Evolutionary conservation across 2,888 invertebrate genomes (phyloP), one percentile per base, ranked within the genome.

Genomic region (Gortyna flavago): DNA sequence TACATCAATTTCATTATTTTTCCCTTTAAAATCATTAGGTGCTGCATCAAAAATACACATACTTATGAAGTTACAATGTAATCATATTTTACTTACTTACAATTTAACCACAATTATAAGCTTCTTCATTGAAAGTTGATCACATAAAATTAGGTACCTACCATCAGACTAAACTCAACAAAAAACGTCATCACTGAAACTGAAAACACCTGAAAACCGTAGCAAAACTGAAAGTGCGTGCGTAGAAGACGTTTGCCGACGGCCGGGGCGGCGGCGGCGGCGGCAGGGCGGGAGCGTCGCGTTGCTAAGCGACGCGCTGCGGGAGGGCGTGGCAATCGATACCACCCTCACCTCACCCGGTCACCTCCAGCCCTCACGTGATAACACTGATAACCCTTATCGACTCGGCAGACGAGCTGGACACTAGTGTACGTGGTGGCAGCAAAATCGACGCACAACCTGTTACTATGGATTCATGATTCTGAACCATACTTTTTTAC

Each of bases 271-370:
- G 48, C 74, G 48, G 68, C 74, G 44, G 68, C 90, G 89, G 87
- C 85, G 83, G 85, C 83, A 86, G 85, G 89, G 89, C 85, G 88
- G 93, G 91, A 80, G 87, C 90, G 90, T 90, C 87, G 89, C 89
- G 95, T 96, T 95, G 96, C 97, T 91, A 92, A 92, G 97, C 97
- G 94, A 97, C 97, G 96, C 97, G 95, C 97, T 94, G 96, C 95
- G 97, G 97, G 97, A 95, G 97, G 97, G 97, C 97, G 97, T 97
- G 97, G 97, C 97, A 97, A 97, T 97, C 97, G 97, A 97, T 97
- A 97, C 97, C 97, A 97, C 97, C 93, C 89, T 92, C 87, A 81
- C 83, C 97, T 90, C 87, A 90, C 90, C 88, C 90, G 87, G 90
- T 92, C 92, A 92, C 92, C 92, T 92, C 89, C 87, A 90, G 90